Conservation (phyloP, 2,113 vertebrate species). For the Pachypanchax playfairii region DNA sequence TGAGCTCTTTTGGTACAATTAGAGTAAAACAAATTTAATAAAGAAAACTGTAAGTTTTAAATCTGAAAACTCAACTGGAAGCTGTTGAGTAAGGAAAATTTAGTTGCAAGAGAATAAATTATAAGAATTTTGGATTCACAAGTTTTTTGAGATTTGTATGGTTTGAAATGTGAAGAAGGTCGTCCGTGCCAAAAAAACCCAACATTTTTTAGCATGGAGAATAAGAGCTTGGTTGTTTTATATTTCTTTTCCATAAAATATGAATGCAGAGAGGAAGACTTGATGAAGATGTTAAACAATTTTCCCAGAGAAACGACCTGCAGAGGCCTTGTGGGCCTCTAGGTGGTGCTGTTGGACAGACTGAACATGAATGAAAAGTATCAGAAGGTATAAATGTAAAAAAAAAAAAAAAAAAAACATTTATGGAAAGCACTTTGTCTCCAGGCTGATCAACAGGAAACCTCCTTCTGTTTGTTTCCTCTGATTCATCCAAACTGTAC, state of each 20-base stretch:
- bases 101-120: background rate
- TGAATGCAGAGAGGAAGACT: background rate
- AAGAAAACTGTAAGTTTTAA: background rate
- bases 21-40: background rate
- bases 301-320: background rate
- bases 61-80: slow-evolving; percentile 9
- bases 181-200: no score
- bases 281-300: background rate
- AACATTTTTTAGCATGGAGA: no score
- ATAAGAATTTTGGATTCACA: background rate
- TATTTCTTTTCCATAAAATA: no score
- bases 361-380: slow-evolving; percentile 15
- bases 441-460: slow-evolving; percentile 41
- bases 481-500: slow-evolving; percentile 81
- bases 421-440: slow-evolving; percentile 71
- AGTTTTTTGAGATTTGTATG: background rate
- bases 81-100: no score
- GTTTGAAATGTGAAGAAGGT: background rate
- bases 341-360: slow-evolving; percentile 14
- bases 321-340: background rate
- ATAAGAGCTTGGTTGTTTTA: no score
- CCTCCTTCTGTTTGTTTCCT: slow-evolving; percentile 78
- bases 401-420: slow-evolving; percentile 33
- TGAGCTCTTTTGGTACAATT: slow-evolving; percentile 61
- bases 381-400: slow-evolving; percentile 47